Conservation (phyloP, 2,113 vertebrate species). For the Cheilinus undulatus region DNA sequence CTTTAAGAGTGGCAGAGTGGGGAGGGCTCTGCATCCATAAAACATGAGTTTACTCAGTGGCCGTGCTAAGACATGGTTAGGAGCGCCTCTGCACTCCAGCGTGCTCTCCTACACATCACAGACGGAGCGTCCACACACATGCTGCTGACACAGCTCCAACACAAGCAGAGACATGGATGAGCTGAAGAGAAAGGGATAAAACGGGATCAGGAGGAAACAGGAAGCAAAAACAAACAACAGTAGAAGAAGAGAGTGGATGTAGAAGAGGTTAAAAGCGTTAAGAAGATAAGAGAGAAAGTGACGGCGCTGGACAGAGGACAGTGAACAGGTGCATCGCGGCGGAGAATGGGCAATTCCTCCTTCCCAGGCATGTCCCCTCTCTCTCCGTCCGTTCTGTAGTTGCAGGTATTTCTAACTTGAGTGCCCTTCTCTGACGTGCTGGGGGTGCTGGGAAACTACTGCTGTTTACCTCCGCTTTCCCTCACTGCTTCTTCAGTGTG, state of each 20-base stretch:
- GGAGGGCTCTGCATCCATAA: conserved; percentile 72
- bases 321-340: conserved; percentile 63
- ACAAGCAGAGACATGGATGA: conserved; percentile 49
- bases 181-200: conserved; percentile 34
- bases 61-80: conserved; percentile 60
- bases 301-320: conserved; percentile 50
- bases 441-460: conserved; percentile 58
- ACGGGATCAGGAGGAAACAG: conserved; percentile 12
- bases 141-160: conserved; percentile 42
- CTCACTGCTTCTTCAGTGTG: conserved; percentile 13
- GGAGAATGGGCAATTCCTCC: conserved; percentile 83
- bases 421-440: conserved; percentile 63
- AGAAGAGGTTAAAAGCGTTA: conserved; percentile 25
- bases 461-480: conserved; percentile 29
- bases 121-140: conserved; percentile 42
- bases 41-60: conserved; percentile 77
- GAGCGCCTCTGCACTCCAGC: conserved; percentile 65
- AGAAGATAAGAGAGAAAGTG: conserved; percentile 54
- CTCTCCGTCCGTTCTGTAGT: conserved; percentile 76
- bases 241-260: conserved; percentile 28
- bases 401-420: conserved; percentile 83
- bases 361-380: conserved; percentile 82
- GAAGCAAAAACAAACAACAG: conserved; percentile 10
- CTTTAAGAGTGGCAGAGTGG: conserved; percentile 75
- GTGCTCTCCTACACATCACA: conserved; percentile 47